Percentiles rank a stretch among this genome's conserved stretches.
Conservation (phyloP, 1,140 invertebrate genomes). For the Papilio glaucus region DNA sequence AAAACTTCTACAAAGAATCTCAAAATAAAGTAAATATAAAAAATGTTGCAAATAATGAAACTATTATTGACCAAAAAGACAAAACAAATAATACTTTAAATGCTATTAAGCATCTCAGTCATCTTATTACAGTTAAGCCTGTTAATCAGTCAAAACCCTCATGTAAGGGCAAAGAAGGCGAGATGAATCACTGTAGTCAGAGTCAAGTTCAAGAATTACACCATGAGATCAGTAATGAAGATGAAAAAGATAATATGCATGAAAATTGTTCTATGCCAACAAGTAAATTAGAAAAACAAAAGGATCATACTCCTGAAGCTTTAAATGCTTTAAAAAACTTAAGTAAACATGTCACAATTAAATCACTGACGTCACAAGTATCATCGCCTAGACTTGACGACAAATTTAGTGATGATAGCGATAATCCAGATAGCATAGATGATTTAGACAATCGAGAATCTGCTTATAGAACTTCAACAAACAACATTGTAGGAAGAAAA, state of each 20-base stretch:
- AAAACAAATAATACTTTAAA: constrained; percentile 49
- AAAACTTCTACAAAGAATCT: background rate
- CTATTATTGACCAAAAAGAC: constrained; percentile 6
- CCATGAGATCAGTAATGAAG: constrained; percentile 30
- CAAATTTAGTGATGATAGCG: constrained; percentile 42
- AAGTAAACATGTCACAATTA: constrained; percentile 56
- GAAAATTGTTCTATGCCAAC: background rate
- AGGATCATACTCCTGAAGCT: constrained; percentile 32
- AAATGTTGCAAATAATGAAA: constrained; percentile 35
- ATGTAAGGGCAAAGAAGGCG: background rate
- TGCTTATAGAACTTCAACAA: constrained; percentile 11
- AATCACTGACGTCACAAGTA: constrained; percentile 41
- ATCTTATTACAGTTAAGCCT: constrained; percentile 65
- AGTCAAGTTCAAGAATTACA: constrained; percentile 2
- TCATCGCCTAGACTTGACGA: constrained; percentile 39
- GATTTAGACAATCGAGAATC: constrained; percentile 36
- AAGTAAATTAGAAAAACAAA: constrained; percentile 22
- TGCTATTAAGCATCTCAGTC: constrained; percentile 66
- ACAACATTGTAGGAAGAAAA: constrained; percentile 29
- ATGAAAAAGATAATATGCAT: constrained; percentile 14
- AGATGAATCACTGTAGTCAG: background rate
- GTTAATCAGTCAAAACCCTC: constrained; percentile 41
- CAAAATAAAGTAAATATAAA: constrained; percentile 28
- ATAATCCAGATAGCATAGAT: constrained; percentile 38
- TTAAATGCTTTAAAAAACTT: constrained; percentile 51